Percentiles rank a stretch among this genome's conserved stretches.
phyloP scores from a whole-genome alignment of 2,113 vertebrate species.

The Merops nubicus region DNA sequence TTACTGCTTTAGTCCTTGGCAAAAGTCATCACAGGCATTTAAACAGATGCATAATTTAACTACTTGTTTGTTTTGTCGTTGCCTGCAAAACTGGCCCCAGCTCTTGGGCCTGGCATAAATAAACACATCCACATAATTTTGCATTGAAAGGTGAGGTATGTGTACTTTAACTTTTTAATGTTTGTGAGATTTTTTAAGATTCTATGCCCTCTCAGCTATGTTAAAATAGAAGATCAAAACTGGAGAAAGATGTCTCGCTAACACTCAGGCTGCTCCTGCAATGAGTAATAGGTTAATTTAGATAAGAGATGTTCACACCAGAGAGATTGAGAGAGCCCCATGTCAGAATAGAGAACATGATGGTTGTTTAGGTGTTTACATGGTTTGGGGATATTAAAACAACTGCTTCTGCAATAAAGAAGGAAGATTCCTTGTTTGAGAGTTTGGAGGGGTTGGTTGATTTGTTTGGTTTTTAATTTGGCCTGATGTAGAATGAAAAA shows the following conservation, averaged over 20 bases:
- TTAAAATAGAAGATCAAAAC: neutral
- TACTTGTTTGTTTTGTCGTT: neutral
- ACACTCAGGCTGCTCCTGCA: neutral
- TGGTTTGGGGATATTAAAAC: neutral
- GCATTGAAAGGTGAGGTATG: neutral
- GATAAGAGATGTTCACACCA: neutral
- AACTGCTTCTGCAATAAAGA: neutral
- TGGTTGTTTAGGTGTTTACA: neutral
- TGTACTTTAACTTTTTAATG: neutral
- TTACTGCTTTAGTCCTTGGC: neutral
- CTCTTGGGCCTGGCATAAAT: neutral
- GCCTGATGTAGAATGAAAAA: neutral
- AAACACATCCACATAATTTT: neutral
- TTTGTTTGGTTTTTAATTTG: neutral
- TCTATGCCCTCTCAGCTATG: neutral
- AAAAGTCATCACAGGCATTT: neutral
- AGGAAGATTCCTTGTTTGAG: neutral
- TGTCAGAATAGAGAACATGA: neutral
- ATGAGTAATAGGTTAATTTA: neutral
- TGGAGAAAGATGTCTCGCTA: neutral
- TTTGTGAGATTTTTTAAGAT: neutral
- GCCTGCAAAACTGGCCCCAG: neutral
- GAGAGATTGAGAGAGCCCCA: fast-evolving
- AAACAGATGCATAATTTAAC: neutral
- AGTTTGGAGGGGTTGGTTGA: neutral